These are phyloP conservation scores for Polymixis lichenea DNA, from an alignment of 2,888 invertebrate species.

Conservation along the genomic window DNA sequence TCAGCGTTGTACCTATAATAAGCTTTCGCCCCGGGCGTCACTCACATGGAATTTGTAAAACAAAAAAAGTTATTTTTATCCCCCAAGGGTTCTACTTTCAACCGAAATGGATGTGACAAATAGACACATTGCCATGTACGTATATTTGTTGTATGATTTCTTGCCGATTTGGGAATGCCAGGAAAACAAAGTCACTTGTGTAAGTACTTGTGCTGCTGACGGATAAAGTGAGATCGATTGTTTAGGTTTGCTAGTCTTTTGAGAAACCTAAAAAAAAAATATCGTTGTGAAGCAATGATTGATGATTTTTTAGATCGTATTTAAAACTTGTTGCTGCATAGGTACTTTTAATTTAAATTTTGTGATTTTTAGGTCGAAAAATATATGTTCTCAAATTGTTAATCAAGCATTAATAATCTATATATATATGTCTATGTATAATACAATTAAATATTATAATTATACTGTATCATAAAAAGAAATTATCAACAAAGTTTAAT, in stretches of 20 bases:
- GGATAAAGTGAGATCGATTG: slow-evolving; percentile 14
- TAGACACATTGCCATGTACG: slow-evolving; percentile 52
- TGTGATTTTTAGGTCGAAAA: too few species aligned
- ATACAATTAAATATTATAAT: background rate
- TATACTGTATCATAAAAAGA: background rate
- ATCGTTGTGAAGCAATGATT: too few species aligned
- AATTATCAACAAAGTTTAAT: background rate
- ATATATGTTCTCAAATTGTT: too few species aligned
- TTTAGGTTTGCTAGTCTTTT: background rate
- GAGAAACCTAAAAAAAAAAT: too few species aligned
- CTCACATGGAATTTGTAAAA: slow-evolving; percentile 54
- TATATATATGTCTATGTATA: too few species aligned
- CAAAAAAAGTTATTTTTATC: slow-evolving; percentile 59
- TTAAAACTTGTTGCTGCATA: too few species aligned
- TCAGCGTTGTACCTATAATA: slow-evolving; percentile 42
- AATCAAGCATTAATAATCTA: too few species aligned
- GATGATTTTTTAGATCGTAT: too few species aligned
- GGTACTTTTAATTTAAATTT: too few species aligned
- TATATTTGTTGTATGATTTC: slow-evolving; percentile 51
- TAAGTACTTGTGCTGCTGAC: slow-evolving; percentile 14
- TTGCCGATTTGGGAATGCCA: slow-evolving; percentile 44
- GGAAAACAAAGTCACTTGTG: slow-evolving; percentile 38
- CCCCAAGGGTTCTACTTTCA: slow-evolving; percentile 53
- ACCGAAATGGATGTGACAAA: slow-evolving; percentile 53
- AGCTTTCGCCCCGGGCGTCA: slow-evolving; percentile 45